A percentile compares a stretch with the other conserved stretches of the same genome.
Conservation (phyloP, 2,113 vertebrate species). For the Motacilla tschutschensis region DNA sequence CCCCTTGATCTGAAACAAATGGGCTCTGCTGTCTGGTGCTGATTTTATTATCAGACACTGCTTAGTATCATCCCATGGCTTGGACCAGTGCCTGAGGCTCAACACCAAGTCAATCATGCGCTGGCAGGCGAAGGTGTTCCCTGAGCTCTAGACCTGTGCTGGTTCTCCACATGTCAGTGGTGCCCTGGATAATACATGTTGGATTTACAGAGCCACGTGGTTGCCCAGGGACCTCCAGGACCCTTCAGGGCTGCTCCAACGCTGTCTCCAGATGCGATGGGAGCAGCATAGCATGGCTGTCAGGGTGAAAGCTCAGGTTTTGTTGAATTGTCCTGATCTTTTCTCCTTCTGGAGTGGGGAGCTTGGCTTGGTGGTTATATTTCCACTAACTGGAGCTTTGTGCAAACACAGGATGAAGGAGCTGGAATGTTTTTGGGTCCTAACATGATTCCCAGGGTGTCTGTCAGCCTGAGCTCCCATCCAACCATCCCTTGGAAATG, state of each 20-base stretch:
- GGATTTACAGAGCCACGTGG: rapidly evolving
- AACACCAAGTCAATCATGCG: not conserved
- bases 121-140: not conserved
- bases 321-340: not conserved
- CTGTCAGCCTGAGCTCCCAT: not conserved
- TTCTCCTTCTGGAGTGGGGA: not conserved
- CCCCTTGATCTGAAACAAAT: constrained; percentile 52
- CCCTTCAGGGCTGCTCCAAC: not conserved
- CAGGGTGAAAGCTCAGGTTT: not conserved
- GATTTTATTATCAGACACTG: constrained; percentile 58
- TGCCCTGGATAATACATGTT: not conserved
- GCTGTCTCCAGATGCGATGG: not conserved
- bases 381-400: not conserved
- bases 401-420: not conserved
- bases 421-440: not conserved
- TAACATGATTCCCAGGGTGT: not conserved
- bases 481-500: not conserved
- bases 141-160: not conserved
- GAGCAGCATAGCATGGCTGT: not conserved
- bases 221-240: not conserved
- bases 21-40: constrained; percentile 37
- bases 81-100: constrained; percentile 10
- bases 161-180: not conserved
- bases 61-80: constrained; percentile 26
- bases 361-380: not conserved